Conservation (phyloP, 2,113 vertebrate genomes). For the Saguinus imperator region DNA sequence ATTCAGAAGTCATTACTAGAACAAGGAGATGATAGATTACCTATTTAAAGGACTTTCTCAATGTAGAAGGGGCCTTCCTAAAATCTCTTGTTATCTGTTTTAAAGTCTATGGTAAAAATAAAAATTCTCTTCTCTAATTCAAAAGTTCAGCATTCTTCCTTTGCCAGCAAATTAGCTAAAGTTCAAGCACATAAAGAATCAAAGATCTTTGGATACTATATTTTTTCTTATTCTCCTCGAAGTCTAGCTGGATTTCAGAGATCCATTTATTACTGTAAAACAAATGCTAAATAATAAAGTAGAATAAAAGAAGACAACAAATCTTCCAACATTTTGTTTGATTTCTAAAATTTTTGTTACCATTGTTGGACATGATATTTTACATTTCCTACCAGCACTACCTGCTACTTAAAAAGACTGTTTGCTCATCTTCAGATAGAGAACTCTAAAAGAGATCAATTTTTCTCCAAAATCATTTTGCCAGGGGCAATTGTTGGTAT, state of each 20-base stretch:
- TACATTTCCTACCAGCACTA: neutral
- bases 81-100: neutral
- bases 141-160: neutral
- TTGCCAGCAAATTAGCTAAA: neutral
- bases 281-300: neutral
- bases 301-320: neutral
- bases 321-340: neutral
- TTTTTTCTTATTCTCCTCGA: neutral
- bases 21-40: neutral
- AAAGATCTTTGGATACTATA: neutral
- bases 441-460: conserved; percentile 6
- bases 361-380: neutral
- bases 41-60: neutral
- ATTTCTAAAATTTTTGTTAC: neutral
- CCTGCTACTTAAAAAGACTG: neutral
- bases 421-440: neutral
- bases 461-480: conserved; percentile 32
- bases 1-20: neutral
- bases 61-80: neutral
- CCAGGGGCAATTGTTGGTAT: neutral
- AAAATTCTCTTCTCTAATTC: neutral
- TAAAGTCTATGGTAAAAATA: neutral
- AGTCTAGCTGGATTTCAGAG: neutral
- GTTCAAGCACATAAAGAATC: neutral
- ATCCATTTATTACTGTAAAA: neutral